phyloP scores from a whole-genome alignment of 2,797 vertebrate genomes.

The Alca torda region DNA sequence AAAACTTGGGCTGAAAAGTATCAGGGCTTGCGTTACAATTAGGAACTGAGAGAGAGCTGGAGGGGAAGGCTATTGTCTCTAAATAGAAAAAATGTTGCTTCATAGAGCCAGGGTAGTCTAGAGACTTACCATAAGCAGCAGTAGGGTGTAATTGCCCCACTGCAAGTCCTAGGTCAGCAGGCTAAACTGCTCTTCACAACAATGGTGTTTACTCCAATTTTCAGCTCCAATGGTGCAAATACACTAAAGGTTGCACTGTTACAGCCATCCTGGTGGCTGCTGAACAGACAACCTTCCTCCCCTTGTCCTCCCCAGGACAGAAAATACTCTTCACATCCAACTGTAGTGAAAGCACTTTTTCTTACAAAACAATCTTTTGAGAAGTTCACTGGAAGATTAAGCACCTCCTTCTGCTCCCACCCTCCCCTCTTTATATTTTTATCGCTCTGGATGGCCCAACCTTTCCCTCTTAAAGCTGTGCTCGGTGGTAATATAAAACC shows the following conservation, averaged over 20 bases:
- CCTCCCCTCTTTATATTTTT: slow-evolving; percentile 51
- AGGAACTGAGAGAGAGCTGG: background rate
- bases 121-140: background rate
- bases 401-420: background rate
- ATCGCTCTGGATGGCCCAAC: slow-evolving; percentile 35
- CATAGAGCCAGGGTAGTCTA: background rate
- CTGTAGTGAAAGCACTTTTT: background rate
- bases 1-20: background rate
- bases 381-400: slow-evolving; percentile 56
- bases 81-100: background rate
- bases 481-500: slow-evolving; percentile 54
- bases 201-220: slow-evolving; percentile 43
- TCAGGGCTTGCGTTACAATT: background rate
- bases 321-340: background rate
- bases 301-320: background rate
- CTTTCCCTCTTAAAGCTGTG: slow-evolving; percentile 29
- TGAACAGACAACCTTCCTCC: background rate
- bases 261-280: background rate
- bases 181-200: background rate
- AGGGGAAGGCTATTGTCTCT: background rate
- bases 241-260: slow-evolving; percentile 19
- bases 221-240: slow-evolving; percentile 58
- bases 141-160: slow-evolving; percentile 14
- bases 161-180: slow-evolving; percentile 3
- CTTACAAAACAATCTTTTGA: slow-evolving; percentile 17